These are phyloP conservation scores for Agriopis marginaria DNA, from an alignment of 2,888 invertebrate genomes.

Conservation along the genomic window DNA sequence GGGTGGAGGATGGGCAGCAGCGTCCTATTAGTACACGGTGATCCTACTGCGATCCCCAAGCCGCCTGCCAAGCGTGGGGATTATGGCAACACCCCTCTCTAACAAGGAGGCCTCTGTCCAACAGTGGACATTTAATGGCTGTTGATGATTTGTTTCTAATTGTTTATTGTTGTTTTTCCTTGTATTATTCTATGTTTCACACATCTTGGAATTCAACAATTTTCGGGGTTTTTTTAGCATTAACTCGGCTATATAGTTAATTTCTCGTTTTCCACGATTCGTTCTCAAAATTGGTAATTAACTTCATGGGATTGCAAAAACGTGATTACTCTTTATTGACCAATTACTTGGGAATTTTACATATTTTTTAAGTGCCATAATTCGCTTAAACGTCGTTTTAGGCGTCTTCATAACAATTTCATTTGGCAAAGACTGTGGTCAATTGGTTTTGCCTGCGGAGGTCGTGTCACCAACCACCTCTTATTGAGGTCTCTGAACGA, in stretches of 20 bases:
- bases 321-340: not conserved
- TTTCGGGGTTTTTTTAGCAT: too few species aligned
- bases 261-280: not conserved
- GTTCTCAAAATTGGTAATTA: not conserved
- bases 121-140: too few species aligned
- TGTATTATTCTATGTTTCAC: too few species aligned
- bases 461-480: conserved; percentile 28
- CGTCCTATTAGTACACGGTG: too few species aligned
- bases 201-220: too few species aligned
- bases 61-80: too few species aligned
- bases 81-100: too few species aligned
- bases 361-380: conserved; percentile 44
- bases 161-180: too few species aligned
- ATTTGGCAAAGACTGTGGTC: conserved; percentile 60
- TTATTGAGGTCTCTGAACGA: conserved; percentile 9
- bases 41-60: too few species aligned
- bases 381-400: conserved; percentile 54
- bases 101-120: too few species aligned
- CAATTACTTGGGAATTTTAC: conserved; percentile 42
- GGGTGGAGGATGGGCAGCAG: too few species aligned
- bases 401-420: conserved; percentile 55
- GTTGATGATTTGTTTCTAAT: too few species aligned
- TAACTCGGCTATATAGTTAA: not conserved
- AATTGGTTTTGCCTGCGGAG: conserved; percentile 23
- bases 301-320: not conserved